Conservation (phyloP, 2,797 vertebrate species). For the Phoeniculus purpureus region DNA sequence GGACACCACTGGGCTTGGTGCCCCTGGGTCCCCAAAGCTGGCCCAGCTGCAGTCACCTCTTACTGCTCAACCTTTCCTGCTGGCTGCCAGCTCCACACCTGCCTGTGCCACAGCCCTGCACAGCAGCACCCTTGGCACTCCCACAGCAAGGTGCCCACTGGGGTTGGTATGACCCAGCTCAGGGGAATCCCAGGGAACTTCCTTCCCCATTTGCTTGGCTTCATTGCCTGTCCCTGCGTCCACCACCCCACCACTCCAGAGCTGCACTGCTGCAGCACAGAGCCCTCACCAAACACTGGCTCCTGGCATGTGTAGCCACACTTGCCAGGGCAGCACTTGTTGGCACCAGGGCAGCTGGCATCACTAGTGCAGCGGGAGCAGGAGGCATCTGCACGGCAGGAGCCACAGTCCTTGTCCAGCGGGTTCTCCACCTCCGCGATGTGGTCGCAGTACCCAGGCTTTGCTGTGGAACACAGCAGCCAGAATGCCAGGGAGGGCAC, state of each 20-base stretch:
- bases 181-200: background rate
- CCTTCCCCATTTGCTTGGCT: background rate
- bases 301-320: slow-evolving; percentile 57
- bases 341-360: background rate
- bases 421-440: background rate
- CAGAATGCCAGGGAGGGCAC: accelerated
- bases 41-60: background rate
- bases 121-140: accelerated
- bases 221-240: background rate
- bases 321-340: slow-evolving; percentile 68
- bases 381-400: background rate
- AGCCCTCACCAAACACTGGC: slow-evolving; percentile 56
- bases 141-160: accelerated
- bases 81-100: background rate
- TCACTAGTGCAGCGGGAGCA: background rate
- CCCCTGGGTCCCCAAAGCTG: background rate
- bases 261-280: accelerated
- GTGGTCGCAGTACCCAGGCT: slow-evolving; percentile 60
- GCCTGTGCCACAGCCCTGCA: accelerated
- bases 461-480: background rate
- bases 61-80: accelerated
- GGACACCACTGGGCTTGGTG: accelerated
- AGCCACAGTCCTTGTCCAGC: background rate
- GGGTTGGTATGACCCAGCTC: background rate
- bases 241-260: accelerated